Percentiles rank a stretch among this genome's conserved stretches.
These are phyloP conservation scores for Drosophila navojoa DNA, from an alignment of 1,140 invertebrate genomes.

Conservation along the genomic window DNA sequence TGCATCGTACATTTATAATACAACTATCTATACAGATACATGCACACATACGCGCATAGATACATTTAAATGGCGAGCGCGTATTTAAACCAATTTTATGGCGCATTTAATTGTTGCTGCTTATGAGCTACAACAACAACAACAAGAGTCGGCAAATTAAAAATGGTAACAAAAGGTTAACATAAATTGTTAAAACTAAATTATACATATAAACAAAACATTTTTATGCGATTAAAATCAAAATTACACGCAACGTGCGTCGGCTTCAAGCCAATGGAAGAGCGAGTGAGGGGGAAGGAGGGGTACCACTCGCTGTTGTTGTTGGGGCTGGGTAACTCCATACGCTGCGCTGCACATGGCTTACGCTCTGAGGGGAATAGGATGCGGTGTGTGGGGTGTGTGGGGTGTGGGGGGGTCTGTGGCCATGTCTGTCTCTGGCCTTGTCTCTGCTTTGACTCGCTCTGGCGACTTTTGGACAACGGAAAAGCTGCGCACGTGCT, in stretches of 20 bases:
- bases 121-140: slow-evolving; percentile 62
- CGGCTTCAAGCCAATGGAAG: slow-evolving; percentile 40
- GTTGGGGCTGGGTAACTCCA: slow-evolving; percentile 16
- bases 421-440: slow-evolving; percentile 11
- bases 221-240: slow-evolving; percentile 82
- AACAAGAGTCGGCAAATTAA: slow-evolving; percentile 62
- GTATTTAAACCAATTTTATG: slow-evolving; percentile 81
- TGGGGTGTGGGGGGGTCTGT: not conserved
- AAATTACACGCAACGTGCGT: slow-evolving; percentile 82
- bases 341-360: slow-evolving; percentile 52
- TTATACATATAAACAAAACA: slow-evolving; percentile 83
- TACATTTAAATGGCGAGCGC: slow-evolving; percentile 41
- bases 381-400: not conserved
- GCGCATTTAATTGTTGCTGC: slow-evolving; percentile 80
- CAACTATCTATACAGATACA: slow-evolving; percentile 24
- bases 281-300: not conserved
- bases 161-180: slow-evolving; percentile 82
- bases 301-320: too few species aligned
- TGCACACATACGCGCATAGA: slow-evolving; percentile 12
- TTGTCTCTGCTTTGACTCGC: slow-evolving; percentile 35
- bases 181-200: slow-evolving; percentile 82
- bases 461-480: slow-evolving; percentile 48
- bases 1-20: slow-evolving; percentile 41
- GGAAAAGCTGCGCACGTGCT: slow-evolving; percentile 81
- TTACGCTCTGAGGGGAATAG: not conserved